Base-by-base conservation (phyloP, 2,888 invertebrate genomes). In the Sphaerophoria rueppellii region DNA sequence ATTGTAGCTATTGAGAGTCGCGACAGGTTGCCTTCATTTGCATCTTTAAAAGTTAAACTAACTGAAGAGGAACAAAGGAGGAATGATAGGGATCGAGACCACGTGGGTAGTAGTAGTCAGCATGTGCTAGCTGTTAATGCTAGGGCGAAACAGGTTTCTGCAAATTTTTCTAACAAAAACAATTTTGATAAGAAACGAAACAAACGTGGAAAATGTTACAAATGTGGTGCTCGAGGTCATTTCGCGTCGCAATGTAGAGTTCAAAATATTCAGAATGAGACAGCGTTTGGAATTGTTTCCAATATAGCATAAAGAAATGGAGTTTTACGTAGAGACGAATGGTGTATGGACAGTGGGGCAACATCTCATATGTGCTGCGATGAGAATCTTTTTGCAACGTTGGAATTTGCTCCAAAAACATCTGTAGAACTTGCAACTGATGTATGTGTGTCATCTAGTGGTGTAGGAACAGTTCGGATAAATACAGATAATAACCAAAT, bases 1-100 rank as follows among this genome's bases (percentile, higher is more conserved):
- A 58, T 65, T 11, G 83, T 85, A 7, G 83, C 83, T 12, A 75
- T 83, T 14, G 75, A 83, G 58, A 74, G 79, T 16, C 48, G 79
- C 7, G 74, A 83, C 55, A 14, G 16, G 11, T 67, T 77, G 46
- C 77, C 77, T 9, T 83, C 16, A 55, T 57, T 24, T 24, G 24
- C 24, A 24, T 34, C 73, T 35, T 46, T 77, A 9, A 61, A 69
- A 54, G 43, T 54, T 4, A 83, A 79, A 71, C 14, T 83, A 6
- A 12, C 75, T 0, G 78, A 83, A 35, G 76, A 82, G 35, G 74
- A 82, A 57, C 78, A 77, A 4, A 57, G 82, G 32, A 46, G 76
- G 6, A 50, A 35, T 48, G 73, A 69, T 2, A 71, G 40, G 54
- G 16, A 6, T 24, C 24, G 24, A 24, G 24, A 24, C 24, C 24